Evolutionary conservation across 35 echinoderm and acorn worm species (phyloP).

Genomic region (Eucidaris tribuloides): DNA sequence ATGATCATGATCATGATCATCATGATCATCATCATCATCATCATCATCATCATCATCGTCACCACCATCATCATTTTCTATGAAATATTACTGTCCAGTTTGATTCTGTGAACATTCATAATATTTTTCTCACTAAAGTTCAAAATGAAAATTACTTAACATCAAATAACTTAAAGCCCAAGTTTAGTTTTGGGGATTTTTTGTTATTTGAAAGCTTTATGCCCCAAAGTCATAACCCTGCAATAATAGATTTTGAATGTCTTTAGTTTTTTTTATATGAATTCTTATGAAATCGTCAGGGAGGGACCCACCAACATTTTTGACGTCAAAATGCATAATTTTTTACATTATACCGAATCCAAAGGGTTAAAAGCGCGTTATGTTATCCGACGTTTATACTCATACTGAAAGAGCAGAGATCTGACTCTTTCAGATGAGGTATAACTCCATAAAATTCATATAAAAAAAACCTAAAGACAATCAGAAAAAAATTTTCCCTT

Average conservation of each 20-base stretch:
- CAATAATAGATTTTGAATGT: too few species aligned
- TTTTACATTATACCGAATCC: not conserved
- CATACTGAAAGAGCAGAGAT: too few species aligned
- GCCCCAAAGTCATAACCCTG: too few species aligned
- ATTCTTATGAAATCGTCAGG: not conserved
- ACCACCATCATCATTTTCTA: not conserved
- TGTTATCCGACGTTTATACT: too few species aligned
- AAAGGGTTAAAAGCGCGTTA: not conserved
- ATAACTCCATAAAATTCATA: too few species aligned
- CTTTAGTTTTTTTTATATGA: too few species aligned
- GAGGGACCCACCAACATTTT: not conserved
- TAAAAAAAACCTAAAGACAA: too few species aligned
- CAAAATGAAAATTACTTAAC: not conserved
- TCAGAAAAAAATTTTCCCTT: too few species aligned
- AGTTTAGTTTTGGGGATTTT: too few species aligned
- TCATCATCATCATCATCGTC: not conserved
- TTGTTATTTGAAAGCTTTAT: too few species aligned
- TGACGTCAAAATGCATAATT: not conserved
- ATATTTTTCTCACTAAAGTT: not conserved
- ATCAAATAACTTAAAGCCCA: too few species aligned
- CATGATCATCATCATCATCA: not conserved
- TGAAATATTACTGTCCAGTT: not conserved
- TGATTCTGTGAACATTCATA: not conserved
- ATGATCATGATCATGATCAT: not conserved
- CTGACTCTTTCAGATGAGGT: too few species aligned